These are phyloP conservation scores for Apocheima hispidaria DNA, from an alignment of 2,888 invertebrate genomes.

Conservation along the genomic window DNA sequence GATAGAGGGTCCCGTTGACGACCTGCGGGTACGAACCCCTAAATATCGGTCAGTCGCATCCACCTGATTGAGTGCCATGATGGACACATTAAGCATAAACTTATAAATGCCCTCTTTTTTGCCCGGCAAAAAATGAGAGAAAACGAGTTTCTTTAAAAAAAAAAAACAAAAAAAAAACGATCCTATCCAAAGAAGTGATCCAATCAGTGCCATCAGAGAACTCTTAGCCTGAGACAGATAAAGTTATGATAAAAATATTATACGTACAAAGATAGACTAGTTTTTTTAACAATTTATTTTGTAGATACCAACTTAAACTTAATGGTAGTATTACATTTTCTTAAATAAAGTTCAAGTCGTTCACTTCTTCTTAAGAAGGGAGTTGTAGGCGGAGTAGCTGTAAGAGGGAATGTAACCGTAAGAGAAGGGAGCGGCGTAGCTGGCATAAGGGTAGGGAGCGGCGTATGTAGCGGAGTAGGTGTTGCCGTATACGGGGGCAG, in stretches of 20 bases:
- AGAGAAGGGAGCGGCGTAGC: background rate
- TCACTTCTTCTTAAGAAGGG: conserved; percentile 43
- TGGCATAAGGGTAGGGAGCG: background rate
- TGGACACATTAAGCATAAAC: no score
- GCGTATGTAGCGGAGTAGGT: background rate
- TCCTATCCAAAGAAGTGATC: background rate
- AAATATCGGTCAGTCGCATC: no score
- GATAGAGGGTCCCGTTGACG: no score
- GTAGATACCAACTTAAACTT: no score
- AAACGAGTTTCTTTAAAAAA: no score
- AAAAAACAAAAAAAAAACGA: no score
- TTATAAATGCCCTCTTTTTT: no score
- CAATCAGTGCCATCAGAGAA: no score
- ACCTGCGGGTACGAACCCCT: no score
- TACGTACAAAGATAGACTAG: conserved; percentile 11
- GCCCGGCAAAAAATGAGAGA: no score
- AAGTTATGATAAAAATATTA: background rate
- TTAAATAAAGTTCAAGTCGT: conserved; percentile 22
- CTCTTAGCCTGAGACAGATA: background rate
- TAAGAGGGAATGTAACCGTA: conserved; percentile 35
- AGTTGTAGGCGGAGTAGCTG: conserved; percentile 18
- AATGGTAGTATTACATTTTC: conserved; percentile 16
- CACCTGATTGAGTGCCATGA: no score
- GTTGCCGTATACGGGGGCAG: background rate
- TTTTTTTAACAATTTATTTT: conserved; percentile 25